Evolutionary conservation across 2,797 vertebrate genomes (phyloP).

Genomic region (Paratrypauchen microcephalus): DNA sequence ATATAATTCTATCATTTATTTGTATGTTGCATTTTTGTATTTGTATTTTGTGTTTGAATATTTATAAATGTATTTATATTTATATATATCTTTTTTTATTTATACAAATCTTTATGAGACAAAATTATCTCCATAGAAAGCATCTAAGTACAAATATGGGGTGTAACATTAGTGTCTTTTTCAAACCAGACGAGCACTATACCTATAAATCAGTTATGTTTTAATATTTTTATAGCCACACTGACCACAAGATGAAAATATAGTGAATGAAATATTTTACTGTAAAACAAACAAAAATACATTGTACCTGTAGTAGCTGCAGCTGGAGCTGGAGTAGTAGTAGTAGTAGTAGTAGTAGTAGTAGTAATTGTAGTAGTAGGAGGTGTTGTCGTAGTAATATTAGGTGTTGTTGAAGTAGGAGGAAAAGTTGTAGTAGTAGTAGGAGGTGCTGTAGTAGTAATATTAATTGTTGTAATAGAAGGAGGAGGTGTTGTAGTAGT

Average conservation of each 20-base stretch:
- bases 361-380: accelerated
- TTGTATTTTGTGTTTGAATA: no score
- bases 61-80: no score
- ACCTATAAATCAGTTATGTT: no score
- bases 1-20: no score
- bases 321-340: neutral
- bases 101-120: no score
- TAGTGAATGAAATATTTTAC: neutral
- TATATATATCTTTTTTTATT: no score
- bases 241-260: neutral
- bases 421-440: neutral
- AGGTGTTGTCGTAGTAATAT: no score
- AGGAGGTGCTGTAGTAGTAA: no score
- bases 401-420: accelerated
- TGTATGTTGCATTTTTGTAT: no score
- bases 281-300: neutral
- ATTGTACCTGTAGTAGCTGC: neutral
- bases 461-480: neutral
- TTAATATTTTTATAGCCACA: no score
- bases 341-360: neutral
- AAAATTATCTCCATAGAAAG: no score
- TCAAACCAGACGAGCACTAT: neutral
- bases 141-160: neutral
- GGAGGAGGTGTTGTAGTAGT: no score
- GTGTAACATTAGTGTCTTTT: neutral